These are phyloP conservation scores for Hephaestus fuliginosus DNA, from an alignment of 2,797 vertebrate genomes.

Conservation along the genomic window DNA sequence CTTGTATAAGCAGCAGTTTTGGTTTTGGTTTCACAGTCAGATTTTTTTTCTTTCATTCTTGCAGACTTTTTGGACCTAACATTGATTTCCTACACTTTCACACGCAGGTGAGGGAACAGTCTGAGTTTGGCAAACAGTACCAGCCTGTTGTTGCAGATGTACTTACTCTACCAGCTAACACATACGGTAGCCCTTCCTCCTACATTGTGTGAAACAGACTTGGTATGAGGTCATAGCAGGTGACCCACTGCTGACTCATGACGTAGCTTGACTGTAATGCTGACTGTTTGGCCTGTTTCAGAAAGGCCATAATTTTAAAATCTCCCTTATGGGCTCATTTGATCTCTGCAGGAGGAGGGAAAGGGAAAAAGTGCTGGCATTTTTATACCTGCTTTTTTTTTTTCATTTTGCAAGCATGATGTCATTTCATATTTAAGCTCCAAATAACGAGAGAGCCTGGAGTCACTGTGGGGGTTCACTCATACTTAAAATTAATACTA, in stretches of 20 bases:
- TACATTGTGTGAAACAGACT: constrained; percentile 56
- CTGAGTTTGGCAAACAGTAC: neutral
- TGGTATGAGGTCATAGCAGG: constrained; percentile 76
- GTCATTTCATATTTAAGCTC: constrained; percentile 72
- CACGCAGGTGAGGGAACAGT: constrained; percentile 12
- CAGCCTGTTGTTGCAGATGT: constrained; percentile 30
- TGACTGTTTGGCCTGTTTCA: constrained; percentile 68
- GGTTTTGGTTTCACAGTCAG: neutral
- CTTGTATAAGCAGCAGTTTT: neutral
- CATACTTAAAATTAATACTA: constrained; percentile 31
- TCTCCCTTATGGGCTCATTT: constrained; percentile 75
- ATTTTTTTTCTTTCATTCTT: neutral
- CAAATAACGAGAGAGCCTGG: constrained; percentile 63
- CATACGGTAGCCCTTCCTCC: constrained; percentile 60
- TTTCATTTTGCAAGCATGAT: constrained; percentile 64
- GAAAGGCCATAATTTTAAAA: constrained; percentile 66
- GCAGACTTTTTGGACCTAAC: neutral
- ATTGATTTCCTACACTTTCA: neutral
- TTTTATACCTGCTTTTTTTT: constrained; percentile 70
- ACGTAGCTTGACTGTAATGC: constrained; percentile 71
- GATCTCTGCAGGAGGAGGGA: constrained; percentile 70
- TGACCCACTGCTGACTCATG: constrained; percentile 80
- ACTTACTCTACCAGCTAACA: constrained; percentile 14
- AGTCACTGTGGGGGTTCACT: constrained; percentile 25
- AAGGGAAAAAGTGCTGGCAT: constrained; percentile 40